phyloP scores from a whole-genome alignment of 2,797 vertebrate genomes.

The Coregonus sp. region DNA sequence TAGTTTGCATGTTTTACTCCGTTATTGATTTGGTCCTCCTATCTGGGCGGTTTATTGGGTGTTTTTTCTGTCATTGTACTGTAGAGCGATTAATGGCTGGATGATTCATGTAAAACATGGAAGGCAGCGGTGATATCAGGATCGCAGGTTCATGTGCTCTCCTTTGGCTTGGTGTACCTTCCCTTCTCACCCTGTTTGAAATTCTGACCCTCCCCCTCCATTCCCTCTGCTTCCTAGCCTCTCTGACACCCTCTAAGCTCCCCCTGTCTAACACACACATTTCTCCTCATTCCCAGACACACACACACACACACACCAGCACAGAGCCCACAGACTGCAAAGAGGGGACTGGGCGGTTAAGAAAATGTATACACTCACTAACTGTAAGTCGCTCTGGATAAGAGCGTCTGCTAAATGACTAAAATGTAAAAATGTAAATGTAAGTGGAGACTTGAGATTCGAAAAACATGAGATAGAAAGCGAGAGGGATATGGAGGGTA shows the following conservation, averaged over 20 bases:
- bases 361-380: no score
- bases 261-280: constrained; percentile 50
- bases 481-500: constrained; percentile 23
- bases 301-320: constrained; percentile 24
- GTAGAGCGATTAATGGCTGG: constrained; percentile 57
- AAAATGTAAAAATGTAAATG: neutral
- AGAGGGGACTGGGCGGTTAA: constrained; percentile 37
- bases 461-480: constrained; percentile 56
- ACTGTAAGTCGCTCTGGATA: no score
- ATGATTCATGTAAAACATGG: constrained; percentile 67
- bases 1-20: neutral
- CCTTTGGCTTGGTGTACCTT: constrained; percentile 62
- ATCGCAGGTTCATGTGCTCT: constrained; percentile 70
- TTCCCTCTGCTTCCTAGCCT: constrained; percentile 67
- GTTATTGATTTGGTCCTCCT: constrained; percentile 20
- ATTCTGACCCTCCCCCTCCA: constrained; percentile 79
- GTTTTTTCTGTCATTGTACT: constrained; percentile 46
- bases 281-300: constrained; percentile 39
- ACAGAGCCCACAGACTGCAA: constrained; percentile 60
- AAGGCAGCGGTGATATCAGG: constrained; percentile 67
- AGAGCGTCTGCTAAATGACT: no score
- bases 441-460: constrained; percentile 66
- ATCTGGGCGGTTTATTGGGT: constrained; percentile 34
- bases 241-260: constrained; percentile 49
- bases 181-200: constrained; percentile 76